Evolutionary conservation across 37 sponge, comb jelly and placozoan genomes (phyloP).

Genomic region (Chondrosia reniformis): DNA sequence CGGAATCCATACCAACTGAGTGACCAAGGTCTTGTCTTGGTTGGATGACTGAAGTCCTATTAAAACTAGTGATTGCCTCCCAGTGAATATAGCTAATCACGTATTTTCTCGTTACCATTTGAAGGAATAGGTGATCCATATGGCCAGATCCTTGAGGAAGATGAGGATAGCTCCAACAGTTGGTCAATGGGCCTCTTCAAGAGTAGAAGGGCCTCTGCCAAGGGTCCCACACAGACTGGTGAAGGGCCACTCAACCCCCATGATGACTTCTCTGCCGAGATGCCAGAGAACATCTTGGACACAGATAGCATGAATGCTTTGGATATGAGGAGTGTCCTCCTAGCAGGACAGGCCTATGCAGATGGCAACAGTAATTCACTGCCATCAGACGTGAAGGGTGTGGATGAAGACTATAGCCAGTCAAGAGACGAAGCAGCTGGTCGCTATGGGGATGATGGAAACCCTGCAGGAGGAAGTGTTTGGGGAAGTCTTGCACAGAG

Average conservation of each 20-base stretch:
- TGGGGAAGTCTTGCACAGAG: no score
- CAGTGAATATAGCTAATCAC: no score
- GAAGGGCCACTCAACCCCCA: background rate
- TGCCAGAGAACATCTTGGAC: slow-evolving; percentile 22
- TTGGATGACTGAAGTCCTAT: no score
- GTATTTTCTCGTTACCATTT: no score
- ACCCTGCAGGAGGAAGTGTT: no score
- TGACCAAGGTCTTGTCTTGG: no score
- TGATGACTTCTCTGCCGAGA: background rate
- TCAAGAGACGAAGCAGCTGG: background rate
- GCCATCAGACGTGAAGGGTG: background rate
- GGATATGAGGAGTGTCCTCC: background rate
- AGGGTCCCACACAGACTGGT: background rate
- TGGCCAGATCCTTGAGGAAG: background rate
- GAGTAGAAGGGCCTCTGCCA: background rate
- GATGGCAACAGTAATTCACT: no score
- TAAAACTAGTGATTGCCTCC: no score
- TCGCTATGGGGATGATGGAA: background rate
- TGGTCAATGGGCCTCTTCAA: slow-evolving; percentile 12
- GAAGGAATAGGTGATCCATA: no score
- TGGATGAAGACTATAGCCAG: background rate
- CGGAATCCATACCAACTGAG: no score
- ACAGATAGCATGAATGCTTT: background rate
- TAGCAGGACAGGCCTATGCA: no score
- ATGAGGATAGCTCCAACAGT: slow-evolving; percentile 10